A percentile compares a stretch with the other conserved stretches of the same genome.
phyloP scores from a whole-genome alignment of 2,113 vertebrate species.

The Etheostoma spectabile region DNA sequence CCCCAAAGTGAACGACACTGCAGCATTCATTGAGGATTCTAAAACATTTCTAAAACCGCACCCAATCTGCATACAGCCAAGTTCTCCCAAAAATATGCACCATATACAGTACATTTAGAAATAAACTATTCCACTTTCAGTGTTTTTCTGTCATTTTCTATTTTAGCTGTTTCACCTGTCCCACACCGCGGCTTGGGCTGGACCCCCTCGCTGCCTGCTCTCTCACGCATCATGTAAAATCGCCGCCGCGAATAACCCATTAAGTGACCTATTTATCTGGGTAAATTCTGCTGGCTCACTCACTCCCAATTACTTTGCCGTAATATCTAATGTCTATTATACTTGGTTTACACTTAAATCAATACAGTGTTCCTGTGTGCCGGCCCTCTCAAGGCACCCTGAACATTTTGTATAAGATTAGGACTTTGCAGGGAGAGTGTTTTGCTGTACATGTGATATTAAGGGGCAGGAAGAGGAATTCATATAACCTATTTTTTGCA shows the following conservation, averaged over 20 bases:
- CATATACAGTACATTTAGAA: constrained; percentile 4
- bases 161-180: constrained; percentile 32
- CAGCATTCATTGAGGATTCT: constrained; percentile 4
- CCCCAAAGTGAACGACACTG: neutral
- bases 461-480: neutral
- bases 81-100: constrained; percentile 1
- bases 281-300: constrained; percentile 83
- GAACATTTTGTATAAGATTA: constrained; percentile 50
- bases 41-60: constrained; percentile 9
- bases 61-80: neutral
- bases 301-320: constrained; percentile 83
- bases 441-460: constrained; percentile 10
- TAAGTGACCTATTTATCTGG: constrained; percentile 87
- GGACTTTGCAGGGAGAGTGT: constrained; percentile 14
- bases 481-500: neutral
- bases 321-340: constrained; percentile 74
- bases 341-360: constrained; percentile 73
- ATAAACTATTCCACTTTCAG: constrained; percentile 12
- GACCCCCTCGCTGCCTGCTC: constrained; percentile 52
- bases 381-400: constrained; percentile 6
- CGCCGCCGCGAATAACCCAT: constrained; percentile 84
- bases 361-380: constrained; percentile 55
- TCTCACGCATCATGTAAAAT: constrained; percentile 81
- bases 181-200: neutral
- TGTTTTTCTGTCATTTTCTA: constrained; percentile 19